Evolutionary conservation across 1,140 invertebrate species (phyloP).

Genomic region (Agrypnia vestita): DNA sequence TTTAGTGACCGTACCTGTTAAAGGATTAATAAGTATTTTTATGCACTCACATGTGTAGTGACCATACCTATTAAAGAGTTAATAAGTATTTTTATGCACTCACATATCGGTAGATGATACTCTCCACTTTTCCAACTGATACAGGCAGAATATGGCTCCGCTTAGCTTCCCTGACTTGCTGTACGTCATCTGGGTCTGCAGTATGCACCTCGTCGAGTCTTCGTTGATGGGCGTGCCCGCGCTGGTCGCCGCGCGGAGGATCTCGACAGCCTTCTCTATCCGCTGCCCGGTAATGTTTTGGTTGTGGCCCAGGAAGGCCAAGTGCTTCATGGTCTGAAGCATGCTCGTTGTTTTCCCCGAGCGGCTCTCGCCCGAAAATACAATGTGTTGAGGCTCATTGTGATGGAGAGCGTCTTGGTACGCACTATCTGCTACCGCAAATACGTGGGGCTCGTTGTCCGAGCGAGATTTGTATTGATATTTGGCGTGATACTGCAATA

Average conservation of each 20-base stretch:
- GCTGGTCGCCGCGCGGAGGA: constrained; percentile 88
- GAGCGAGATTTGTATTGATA: constrained; percentile 90
- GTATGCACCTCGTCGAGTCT: constrained; percentile 88
- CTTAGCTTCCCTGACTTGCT: constrained; percentile 88
- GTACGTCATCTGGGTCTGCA: constrained; percentile 90
- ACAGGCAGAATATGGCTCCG: constrained; percentile 88
- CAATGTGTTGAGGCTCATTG: constrained; percentile 85
- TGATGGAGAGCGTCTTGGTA: constrained; percentile 90
- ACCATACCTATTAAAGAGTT: too few relatives aligned
- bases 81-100: constrained; percentile 57
- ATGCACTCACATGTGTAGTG: too few relatives aligned
- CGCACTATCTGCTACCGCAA: constrained; percentile 88
- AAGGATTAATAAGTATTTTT: too few relatives aligned
- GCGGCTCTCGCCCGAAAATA: constrained; percentile 87
- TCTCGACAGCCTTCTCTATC: constrained; percentile 81
- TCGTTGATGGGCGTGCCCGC: constrained; percentile 89
- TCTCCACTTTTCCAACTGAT: constrained; percentile 91
- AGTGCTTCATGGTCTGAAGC: constrained; percentile 81
- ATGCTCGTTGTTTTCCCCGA: constrained; percentile 89
- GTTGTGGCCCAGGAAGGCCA: constrained; percentile 81
- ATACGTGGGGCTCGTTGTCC: constrained; percentile 93
- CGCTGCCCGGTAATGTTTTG: constrained; percentile 78
- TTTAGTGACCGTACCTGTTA: too few relatives aligned
- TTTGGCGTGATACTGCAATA: constrained; percentile 81
- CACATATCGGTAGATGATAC: constrained; percentile 87